Evolutionary conservation across 2,797 vertebrate species (phyloP).

Genomic region (Champsocephalus esox): DNA sequence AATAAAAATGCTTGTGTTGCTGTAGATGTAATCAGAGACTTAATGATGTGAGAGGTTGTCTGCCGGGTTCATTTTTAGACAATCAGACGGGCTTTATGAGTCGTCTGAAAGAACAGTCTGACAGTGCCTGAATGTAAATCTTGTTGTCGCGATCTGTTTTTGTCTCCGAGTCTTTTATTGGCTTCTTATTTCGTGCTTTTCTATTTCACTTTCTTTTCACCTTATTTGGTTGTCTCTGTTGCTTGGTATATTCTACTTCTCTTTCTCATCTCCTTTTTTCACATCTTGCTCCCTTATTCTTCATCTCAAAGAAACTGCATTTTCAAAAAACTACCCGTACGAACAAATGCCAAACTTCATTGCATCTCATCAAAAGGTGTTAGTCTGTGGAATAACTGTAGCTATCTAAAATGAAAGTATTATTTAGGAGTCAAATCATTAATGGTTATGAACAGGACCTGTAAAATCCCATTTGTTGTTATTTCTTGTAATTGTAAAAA

Average conservation of each 20-base stretch:
- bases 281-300: not conserved
- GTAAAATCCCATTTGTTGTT: too few relatives aligned
- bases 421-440: too few relatives aligned
- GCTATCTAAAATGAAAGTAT: too few relatives aligned
- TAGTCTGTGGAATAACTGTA: too few relatives aligned
- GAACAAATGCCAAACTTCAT: too few relatives aligned
- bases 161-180: not conserved
- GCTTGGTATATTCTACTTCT: not conserved
- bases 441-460: too few relatives aligned
- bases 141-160: conserved; percentile 25
- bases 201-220: not conserved
- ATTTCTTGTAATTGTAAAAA: too few relatives aligned
- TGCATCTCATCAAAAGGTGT: too few relatives aligned
- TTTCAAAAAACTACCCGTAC: too few relatives aligned
- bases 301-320: not conserved
- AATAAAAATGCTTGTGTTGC: conserved; percentile 35
- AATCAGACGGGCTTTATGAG: conserved; percentile 68
- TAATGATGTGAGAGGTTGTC: conserved; percentile 69
- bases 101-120: conserved; percentile 50
- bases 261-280: not conserved
- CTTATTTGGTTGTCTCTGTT: not conserved
- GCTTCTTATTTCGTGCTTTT: conserved; percentile 4
- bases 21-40: conserved; percentile 70
- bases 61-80: conserved; percentile 70
- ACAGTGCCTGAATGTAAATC: conserved; percentile 58